phyloP scores from a whole-genome alignment of 2,888 invertebrate genomes.

The Drosophila mercatorum region DNA sequence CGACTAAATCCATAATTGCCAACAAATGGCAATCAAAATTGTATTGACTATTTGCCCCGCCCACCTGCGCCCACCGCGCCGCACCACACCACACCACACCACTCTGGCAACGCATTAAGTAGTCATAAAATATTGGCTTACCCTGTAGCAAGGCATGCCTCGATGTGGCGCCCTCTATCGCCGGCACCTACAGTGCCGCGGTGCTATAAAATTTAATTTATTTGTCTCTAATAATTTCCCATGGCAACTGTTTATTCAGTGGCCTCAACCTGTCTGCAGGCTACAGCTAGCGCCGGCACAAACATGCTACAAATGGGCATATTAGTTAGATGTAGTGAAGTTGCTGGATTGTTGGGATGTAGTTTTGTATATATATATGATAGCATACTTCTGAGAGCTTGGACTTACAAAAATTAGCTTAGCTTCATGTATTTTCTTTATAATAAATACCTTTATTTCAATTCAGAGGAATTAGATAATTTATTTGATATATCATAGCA shows the following conservation, averaged over 20 bases:
- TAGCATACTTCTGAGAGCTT: not conserved
- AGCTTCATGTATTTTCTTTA: no score
- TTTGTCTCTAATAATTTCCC: slow-evolving; percentile 79
- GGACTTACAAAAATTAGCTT: no score
- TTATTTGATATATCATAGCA: no score
- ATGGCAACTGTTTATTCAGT: slow-evolving; percentile 72
- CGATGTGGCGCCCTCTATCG: slow-evolving; percentile 38
- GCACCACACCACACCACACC: not conserved
- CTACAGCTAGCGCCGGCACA: slow-evolving; percentile 1
- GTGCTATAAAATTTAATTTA: slow-evolving; percentile 77
- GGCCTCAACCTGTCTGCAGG: slow-evolving; percentile 31
- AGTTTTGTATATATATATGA: not conserved
- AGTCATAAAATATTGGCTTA: slow-evolving; percentile 67
- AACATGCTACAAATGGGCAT: slow-evolving; percentile 13
- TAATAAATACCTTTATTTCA: no score
- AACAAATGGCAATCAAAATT: slow-evolving; percentile 72
- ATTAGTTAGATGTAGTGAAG: slow-evolving; percentile 16
- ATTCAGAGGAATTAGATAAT: no score
- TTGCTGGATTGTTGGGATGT: no score
- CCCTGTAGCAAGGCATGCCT: slow-evolving; percentile 28
- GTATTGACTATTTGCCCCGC: slow-evolving; percentile 49
- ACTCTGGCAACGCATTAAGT: slow-evolving; percentile 45
- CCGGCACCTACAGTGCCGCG: slow-evolving; percentile 61
- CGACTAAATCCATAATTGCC: slow-evolving; percentile 76
- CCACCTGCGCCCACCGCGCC: not conserved